Evolutionary conservation across 92 coral and sea anemone genomes (phyloP).

Genomic region (Meandrina meandrites): DNA sequence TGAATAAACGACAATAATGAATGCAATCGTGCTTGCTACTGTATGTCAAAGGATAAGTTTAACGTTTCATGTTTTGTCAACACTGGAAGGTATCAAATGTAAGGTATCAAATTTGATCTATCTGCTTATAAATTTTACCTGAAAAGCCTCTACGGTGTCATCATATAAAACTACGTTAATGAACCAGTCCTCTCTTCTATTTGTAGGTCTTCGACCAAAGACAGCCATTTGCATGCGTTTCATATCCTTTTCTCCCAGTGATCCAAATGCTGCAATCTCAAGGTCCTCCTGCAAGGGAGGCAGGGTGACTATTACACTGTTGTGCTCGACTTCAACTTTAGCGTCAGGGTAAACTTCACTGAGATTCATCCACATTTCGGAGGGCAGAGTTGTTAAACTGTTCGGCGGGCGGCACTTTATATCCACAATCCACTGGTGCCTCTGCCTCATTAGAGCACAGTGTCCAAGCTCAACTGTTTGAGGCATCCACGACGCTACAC

Average conservation of each 20-base stretch:
- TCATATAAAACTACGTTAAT: constrained; percentile 17
- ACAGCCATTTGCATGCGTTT: constrained; percentile 46
- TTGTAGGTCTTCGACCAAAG: constrained; percentile 1
- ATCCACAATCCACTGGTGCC: not conserved
- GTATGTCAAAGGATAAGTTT: no score
- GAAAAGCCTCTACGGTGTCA: not conserved
- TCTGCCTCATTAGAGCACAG: constrained; percentile 3
- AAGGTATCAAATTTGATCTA: no score
- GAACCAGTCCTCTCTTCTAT: constrained; percentile 9
- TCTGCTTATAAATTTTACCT: no score
- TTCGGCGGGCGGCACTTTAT: constrained; percentile 7
- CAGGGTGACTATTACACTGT: constrained; percentile 3
- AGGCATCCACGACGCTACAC: no score
- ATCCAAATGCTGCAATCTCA: constrained; percentile 34
- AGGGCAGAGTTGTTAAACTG: no score
- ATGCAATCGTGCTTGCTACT: no score
- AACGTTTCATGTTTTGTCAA: no score
- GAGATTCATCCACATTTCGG: not conserved
- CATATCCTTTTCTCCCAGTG: not conserved
- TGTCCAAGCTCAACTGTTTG: constrained; percentile 15
- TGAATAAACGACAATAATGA: no score
- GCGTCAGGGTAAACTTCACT: constrained; percentile 28
- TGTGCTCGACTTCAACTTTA: not conserved
- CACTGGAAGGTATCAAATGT: no score
- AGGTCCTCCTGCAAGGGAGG: not conserved